Evolutionary conservation across 2,888 invertebrate species (phyloP).

Genomic region (Eledona agricola): DNA sequence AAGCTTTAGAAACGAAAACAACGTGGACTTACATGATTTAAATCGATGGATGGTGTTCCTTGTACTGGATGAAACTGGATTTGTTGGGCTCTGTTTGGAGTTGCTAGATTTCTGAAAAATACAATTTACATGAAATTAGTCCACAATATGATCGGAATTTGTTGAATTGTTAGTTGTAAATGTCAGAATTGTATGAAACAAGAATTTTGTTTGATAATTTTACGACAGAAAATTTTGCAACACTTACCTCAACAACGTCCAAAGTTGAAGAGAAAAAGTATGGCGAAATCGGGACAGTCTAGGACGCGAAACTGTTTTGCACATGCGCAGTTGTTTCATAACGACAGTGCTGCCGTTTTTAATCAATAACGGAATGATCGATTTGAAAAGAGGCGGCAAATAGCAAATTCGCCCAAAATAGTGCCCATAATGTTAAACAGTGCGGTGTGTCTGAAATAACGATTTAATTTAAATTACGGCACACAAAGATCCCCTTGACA

Average conservation of each 20-base stretch:
- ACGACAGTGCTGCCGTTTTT: not conserved
- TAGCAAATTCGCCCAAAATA: no score
- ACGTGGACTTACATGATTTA: conserved; percentile 13
- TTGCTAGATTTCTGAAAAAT: conserved; percentile 23
- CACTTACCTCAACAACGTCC: conserved; percentile 34
- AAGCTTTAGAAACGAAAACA: not conserved
- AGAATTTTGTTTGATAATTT: conserved; percentile 1
- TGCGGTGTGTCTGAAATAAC: no score
- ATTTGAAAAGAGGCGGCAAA: no score
- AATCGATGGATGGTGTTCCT: conserved; percentile 14
- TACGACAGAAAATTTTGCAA: conserved; percentile 1
- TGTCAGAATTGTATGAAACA: not conserved
- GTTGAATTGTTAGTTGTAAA: no score
- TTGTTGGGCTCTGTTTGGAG: conserved; percentile 12
- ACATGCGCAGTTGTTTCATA: conserved; percentile 9
- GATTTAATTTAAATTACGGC: no score
- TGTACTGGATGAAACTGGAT: conserved; percentile 2
- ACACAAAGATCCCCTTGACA: no score
- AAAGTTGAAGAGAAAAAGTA: conserved; percentile 20
- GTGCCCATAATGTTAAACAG: no score
- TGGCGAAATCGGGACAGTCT: conserved; percentile 1
- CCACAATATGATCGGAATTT: no score
- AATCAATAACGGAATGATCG: not conserved
- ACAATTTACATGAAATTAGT: no score
- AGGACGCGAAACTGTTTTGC: conserved; percentile 2